Percentiles rank a stretch among this genome's conserved stretches.
Conservation (phyloP, 2,797 vertebrate genomes). For the Enteromius mattozi region DNA sequence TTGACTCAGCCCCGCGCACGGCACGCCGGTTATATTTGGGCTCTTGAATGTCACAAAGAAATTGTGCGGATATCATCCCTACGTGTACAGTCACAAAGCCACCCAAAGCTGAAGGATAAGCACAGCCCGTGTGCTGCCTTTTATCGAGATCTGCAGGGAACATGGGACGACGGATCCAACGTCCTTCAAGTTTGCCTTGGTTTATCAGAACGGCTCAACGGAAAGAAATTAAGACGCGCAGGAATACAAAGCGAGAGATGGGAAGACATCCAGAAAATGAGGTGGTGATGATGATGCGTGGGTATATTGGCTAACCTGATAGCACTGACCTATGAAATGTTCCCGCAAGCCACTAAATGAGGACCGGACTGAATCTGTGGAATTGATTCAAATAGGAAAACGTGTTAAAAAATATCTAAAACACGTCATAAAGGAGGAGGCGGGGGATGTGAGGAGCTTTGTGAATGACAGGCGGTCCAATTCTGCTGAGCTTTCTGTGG, state of each 20-base stretch:
- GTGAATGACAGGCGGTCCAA: slow-evolving; percentile 11
- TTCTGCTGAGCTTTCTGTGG: slow-evolving; percentile 28
- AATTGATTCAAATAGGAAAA: background rate
- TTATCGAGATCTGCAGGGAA: slow-evolving; percentile 26
- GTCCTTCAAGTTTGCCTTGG: background rate
- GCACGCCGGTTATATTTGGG: slow-evolving; percentile 46
- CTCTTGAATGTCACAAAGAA: slow-evolving; percentile 47
- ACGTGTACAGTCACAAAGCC: slow-evolving; percentile 36
- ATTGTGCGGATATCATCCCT: slow-evolving; percentile 40
- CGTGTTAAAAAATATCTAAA: background rate
- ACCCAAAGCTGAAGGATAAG: slow-evolving; percentile 27
- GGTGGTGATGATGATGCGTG: background rate
- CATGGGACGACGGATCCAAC: slow-evolving; percentile 14
- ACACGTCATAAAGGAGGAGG: background rate
- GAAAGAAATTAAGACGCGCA: background rate
- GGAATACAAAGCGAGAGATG: slow-evolving; percentile 17
- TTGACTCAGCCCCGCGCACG: slow-evolving; percentile 19
- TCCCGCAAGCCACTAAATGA: slow-evolving; percentile 6
- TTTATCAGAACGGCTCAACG: background rate
- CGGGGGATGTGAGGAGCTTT: background rate
- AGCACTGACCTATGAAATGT: background rate
- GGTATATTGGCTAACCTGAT: background rate
- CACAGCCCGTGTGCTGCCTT: slow-evolving; percentile 5
- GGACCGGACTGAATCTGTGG: background rate
- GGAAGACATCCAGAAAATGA: background rate